A percentile compares a stretch with the other conserved stretches of the same genome.
These are phyloP conservation scores for Drosophila conformis DNA, from an alignment of 2,888 invertebrate species.

Conservation along the genomic window DNA sequence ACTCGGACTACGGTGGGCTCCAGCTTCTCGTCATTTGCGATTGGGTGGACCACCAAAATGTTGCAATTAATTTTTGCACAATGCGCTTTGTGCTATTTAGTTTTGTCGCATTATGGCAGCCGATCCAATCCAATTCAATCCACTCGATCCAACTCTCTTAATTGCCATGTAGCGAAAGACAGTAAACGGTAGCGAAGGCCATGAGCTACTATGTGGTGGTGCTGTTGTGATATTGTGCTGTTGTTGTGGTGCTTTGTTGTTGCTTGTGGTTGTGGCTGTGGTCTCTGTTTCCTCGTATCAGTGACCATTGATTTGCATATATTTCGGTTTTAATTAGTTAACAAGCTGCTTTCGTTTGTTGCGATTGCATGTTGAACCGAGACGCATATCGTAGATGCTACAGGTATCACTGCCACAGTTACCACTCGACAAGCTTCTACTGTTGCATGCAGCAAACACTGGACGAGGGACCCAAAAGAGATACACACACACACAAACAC, in stretches of 20 bases:
- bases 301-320: conserved; percentile 83
- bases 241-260: not conserved
- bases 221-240: not conserved
- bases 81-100: conserved; percentile 76
- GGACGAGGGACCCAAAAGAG: not conserved
- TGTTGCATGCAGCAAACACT: conserved; percentile 54
- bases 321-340: conserved; percentile 84
- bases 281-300: conserved; percentile 34
- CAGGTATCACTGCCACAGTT: conserved; percentile 46
- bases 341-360: conserved; percentile 82
- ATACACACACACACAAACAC: conserved; percentile 8
- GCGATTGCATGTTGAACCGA: conserved; percentile 81
- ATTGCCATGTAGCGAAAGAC: conserved; percentile 41
- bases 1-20: conserved; percentile 7
- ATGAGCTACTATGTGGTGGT: conserved; percentile 8
- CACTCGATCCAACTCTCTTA: conserved; percentile 27
- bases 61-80: conserved; percentile 82
- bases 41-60: conserved; percentile 81
- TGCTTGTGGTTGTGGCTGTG: conserved; percentile 10
- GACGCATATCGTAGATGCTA: conserved; percentile 79
- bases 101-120: conserved; percentile 63
- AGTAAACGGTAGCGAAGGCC: conserved; percentile 41
- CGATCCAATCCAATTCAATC: conserved; percentile 7
- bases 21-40: conserved; percentile 12
- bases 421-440: conserved; percentile 15